Conservation (phyloP, 2,113 vertebrate species). For the Ceyx cyanopectus region DNA sequence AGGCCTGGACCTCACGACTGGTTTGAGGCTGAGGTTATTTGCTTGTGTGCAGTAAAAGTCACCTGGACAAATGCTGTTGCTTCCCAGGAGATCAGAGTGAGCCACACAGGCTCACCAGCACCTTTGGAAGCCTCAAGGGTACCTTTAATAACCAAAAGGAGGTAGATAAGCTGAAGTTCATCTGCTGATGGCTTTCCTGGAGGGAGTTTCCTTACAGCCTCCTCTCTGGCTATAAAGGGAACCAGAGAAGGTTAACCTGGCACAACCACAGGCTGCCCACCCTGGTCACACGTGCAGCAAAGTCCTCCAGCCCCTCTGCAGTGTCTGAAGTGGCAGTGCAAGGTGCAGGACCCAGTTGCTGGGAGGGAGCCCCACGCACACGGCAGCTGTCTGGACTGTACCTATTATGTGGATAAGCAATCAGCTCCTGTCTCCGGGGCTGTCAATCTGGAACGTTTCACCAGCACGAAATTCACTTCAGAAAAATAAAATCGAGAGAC, state of each 20-base stretch:
- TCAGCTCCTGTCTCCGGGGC: conserved; percentile 48
- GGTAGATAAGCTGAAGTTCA: neutral
- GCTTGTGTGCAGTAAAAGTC: neutral
- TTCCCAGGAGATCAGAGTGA: neutral
- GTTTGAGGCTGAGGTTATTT: neutral
- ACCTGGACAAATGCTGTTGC: neutral
- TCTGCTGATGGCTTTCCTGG: neutral
- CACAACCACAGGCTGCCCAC: neutral
- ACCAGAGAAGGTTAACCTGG: neutral
- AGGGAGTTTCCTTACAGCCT: neutral
- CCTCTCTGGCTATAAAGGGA: neutral
- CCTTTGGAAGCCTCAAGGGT: neutral
- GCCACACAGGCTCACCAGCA: neutral
- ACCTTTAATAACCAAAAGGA: neutral
- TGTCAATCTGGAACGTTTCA: conserved; percentile 70
- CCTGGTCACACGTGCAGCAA: neutral
- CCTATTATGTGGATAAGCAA: conserved; percentile 55
- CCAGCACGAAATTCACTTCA: conserved; percentile 63
- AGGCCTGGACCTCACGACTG: neutral
- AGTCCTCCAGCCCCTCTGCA: neutral
- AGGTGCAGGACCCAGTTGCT: neutral
- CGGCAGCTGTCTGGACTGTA: conserved; percentile 6
- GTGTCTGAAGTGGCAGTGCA: neutral
- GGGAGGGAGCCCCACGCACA: neutral
- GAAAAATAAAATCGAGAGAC: conserved; percentile 69